Evolutionary conservation across 1,140 invertebrate species (phyloP), one percentile per base, ranked within the genome.

Genomic region (Macrobrachium rosenbergii): DNA sequence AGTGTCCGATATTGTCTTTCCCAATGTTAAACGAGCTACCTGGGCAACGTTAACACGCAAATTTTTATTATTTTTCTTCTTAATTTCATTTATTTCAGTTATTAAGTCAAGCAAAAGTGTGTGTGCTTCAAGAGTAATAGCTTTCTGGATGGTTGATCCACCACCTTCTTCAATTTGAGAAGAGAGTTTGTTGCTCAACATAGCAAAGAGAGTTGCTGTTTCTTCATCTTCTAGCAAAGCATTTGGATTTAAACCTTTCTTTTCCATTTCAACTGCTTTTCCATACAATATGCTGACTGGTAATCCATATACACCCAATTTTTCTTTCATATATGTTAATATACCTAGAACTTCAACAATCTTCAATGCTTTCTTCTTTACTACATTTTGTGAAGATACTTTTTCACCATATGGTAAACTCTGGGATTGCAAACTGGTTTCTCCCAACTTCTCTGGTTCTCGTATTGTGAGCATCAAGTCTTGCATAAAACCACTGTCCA

Each of bases 321-420:
- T 82, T 0, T 82, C 63, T 64, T 82, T 82, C 67, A 82, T 69
- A 69, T 82, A 45, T 8, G 45, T 72, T 69, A 82, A 58, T 43
- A 82, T 7, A 69, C 69, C 67, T 21, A 82, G 21, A n/a, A 82
- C 52, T 69, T 23, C 75, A 52, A 77, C 45, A 77, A 77, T 17
- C 19, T 77, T 17, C 45, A 77, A 0, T 5, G 17, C n/a, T 77
- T 58, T 19, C 75, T 75, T 23, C 6, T 3, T 58, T 37, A 37
- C 28, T 16, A 58, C 45, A 58, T 43, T 21, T 10, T 58, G 16
- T 21, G 19, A 77, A 77, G n/a, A 6, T n/a, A 52, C 7, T 58
- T 10, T 12, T n/a, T 37, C 52, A 77, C 45, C 59, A 45, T 17
- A 77, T n/a, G 23, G 45, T 58, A 21, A 77, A 21, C 52, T 52